A percentile compares a stretch with the other conserved stretches of the same genome.
phyloP scores from a whole-genome alignment of 1,140 invertebrate genomes.

The Drosophila prosaltans region DNA sequence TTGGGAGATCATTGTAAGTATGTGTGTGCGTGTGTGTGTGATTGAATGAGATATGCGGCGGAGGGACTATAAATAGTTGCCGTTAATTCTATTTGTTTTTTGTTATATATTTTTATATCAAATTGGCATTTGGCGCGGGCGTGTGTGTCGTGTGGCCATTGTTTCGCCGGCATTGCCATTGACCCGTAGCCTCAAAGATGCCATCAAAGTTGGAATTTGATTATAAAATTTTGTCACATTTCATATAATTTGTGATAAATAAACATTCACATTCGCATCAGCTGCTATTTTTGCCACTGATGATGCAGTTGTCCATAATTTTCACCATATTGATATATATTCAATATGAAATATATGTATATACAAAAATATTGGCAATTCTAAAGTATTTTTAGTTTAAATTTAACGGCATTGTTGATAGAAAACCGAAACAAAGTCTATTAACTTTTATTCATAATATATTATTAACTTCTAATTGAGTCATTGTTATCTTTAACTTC shows the following conservation, averaged over 20 bases:
- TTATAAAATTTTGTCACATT: background rate
- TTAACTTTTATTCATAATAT: too few relatives aligned
- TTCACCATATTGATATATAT: background rate
- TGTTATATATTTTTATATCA: slow-evolving; percentile 59
- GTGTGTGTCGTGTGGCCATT: slow-evolving; percentile 57
- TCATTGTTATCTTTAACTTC: background rate
- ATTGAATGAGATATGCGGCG: slow-evolving; percentile 6
- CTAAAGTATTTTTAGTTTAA: too few relatives aligned
- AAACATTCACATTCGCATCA: background rate
- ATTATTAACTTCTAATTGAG: background rate
- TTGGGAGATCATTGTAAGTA: slow-evolving; percentile 83
- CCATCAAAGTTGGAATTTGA: background rate
- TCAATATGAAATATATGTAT: background rate
- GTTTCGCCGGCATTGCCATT: slow-evolving; percentile 76
- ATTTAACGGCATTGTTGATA: too few relatives aligned
- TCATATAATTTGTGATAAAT: background rate
- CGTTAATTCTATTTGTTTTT: slow-evolving; percentile 16
- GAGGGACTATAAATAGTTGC: slow-evolving; percentile 34
- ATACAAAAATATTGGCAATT: background rate
- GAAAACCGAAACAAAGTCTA: too few relatives aligned
- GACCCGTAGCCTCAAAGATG: slow-evolving; percentile 52
- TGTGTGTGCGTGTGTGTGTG: slow-evolving; percentile 48
- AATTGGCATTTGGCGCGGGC: slow-evolving; percentile 74
- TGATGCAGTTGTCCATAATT: background rate
- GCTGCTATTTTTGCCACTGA: slow-evolving; percentile 3